phyloP scores from a whole-genome alignment of 2,113 vertebrate genomes.

The Carassius carassius region DNA sequence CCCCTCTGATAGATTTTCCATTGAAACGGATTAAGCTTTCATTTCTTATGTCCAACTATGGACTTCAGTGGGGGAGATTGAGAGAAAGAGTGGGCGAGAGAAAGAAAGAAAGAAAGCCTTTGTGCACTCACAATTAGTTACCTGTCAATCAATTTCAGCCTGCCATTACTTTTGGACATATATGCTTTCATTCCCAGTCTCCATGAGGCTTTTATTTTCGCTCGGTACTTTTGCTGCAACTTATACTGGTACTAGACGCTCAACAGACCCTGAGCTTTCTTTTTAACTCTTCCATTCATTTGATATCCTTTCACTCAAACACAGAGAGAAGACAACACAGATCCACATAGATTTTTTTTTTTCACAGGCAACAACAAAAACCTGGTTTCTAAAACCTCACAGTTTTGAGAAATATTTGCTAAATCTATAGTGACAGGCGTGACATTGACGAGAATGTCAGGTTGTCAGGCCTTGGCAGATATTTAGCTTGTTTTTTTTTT shows the following conservation, averaged over 20 bases:
- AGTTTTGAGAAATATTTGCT: conserved; percentile 45
- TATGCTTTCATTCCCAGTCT: conserved; percentile 33
- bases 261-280: conserved; percentile 12
- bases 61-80: conserved; percentile 55
- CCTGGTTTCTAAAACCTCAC: conserved; percentile 51
- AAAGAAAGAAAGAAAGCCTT: conserved; percentile 42
- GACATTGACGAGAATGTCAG: conserved; percentile 52
- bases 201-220: conserved; percentile 18
- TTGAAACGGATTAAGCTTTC: conserved; percentile 74
- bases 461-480: conserved; percentile 42
- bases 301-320: conserved; percentile 36
- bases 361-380: conserved; percentile 51
- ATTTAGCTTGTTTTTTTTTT: conserved; percentile 47
- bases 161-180: conserved; percentile 21
- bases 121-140: conserved; percentile 60
- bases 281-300: conserved; percentile 15
- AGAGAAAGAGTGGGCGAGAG: conserved; percentile 53
- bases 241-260: conserved; percentile 44
- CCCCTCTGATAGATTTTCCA: conserved; percentile 72
- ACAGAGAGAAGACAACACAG: conserved; percentile 36
- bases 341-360: conserved; percentile 47
- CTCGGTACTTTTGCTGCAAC: conserved; percentile 49
- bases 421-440: conserved; percentile 59
- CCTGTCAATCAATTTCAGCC: conserved; percentile 4
- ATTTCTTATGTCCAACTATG: conserved; percentile 70